A percentile compares a stretch with the other conserved stretches of the same genome.
phyloP scores from a whole-genome alignment of 1,140 invertebrate genomes.

The Helicoverpa zea region DNA sequence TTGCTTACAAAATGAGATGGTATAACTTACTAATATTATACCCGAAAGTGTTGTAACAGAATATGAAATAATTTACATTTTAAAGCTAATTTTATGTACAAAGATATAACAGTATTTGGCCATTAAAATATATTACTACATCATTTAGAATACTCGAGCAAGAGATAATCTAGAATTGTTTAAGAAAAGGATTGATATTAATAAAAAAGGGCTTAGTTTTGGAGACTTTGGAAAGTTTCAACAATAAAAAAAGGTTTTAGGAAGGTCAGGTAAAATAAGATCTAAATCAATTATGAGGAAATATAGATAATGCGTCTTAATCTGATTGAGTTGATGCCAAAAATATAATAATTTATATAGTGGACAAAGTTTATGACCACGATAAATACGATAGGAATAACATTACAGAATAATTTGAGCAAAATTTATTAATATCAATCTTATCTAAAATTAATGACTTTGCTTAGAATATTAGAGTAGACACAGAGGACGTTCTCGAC shows the following conservation, averaged over 20 bases:
- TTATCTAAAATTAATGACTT: constrained; percentile 37
- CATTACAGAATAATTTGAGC: neutral
- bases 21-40: neutral
- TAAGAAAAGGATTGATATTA: constrained; percentile 14
- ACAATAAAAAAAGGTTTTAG: no score
- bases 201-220: neutral
- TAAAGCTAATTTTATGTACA: constrained; percentile 42
- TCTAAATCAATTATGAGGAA: no score
- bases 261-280: no score
- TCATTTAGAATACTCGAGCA: constrained; percentile 36
- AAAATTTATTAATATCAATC: constrained; percentile 33
- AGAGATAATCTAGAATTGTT: constrained; percentile 10
- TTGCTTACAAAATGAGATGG: neutral
- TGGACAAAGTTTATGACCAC: no score
- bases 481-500: constrained; percentile 67
- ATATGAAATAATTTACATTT: constrained; percentile 20
- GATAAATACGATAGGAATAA: neutral
- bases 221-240: no score
- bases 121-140: constrained; percentile 42
- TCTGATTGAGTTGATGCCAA: no score
- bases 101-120: constrained; percentile 44
- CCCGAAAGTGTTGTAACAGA: constrained; percentile 21
- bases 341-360: no score
- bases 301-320: no score
- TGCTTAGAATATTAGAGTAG: constrained; percentile 39